Conservation (phyloP, 2,888 invertebrate species). For the Hydrotaea cyrtoneurina region DNA sequence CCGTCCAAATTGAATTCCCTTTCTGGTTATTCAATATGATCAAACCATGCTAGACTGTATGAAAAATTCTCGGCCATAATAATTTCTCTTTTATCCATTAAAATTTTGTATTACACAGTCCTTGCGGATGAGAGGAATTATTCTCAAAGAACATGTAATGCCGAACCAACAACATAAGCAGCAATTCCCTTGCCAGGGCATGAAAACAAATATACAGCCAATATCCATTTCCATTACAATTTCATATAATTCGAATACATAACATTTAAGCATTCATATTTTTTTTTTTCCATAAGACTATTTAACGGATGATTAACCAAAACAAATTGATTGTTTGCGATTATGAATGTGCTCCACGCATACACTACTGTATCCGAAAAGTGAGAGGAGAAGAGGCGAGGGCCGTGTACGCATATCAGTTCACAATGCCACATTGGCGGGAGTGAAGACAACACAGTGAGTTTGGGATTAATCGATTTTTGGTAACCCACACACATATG, state of each 20-base stretch:
- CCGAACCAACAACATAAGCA: too few species aligned
- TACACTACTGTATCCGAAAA: neutral
- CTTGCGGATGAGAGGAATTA: too few species aligned
- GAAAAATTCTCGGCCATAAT: too few species aligned
- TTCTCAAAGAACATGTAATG: too few species aligned
- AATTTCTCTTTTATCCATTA: too few species aligned
- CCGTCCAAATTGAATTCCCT: too few species aligned
- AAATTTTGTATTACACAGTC: too few species aligned
- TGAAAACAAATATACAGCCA: slow-evolving; percentile 15
- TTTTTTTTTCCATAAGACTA: slow-evolving; percentile 25
- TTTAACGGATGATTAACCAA: slow-evolving; percentile 61
- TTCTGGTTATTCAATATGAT: too few species aligned
- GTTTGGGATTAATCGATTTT: neutral
- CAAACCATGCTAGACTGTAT: too few species aligned
- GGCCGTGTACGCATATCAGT: too few species aligned
- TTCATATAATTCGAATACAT: neutral
- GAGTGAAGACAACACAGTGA: neutral
- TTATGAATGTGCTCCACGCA: neutral
- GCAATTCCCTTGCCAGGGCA: too few species aligned
- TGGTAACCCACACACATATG: too few species aligned
- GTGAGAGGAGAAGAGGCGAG: neutral
- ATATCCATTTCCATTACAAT: neutral
- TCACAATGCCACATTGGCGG: neutral
- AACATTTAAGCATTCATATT: slow-evolving; percentile 21
- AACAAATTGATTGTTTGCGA: slow-evolving; percentile 57